phyloP scores from a whole-genome alignment of 2,888 invertebrate species.

The Ophion costatus region DNA sequence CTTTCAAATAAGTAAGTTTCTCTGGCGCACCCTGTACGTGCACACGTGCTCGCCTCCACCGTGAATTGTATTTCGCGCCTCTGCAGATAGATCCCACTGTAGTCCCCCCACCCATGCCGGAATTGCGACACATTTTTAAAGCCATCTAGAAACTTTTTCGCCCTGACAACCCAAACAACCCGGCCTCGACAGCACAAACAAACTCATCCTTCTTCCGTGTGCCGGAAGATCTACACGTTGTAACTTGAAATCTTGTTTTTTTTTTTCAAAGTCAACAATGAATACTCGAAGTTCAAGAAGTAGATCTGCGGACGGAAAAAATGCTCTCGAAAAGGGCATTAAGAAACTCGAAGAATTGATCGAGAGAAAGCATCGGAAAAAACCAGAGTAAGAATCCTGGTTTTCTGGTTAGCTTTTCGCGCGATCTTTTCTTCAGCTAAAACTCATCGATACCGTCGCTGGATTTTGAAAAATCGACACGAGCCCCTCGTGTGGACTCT shows the following conservation, averaged over 20 bases:
- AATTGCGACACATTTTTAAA: conserved; percentile 32
- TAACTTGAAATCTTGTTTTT: background rate
- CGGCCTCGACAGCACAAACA: background rate
- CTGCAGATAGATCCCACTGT: conserved; percentile 36
- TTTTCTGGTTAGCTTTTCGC: background rate
- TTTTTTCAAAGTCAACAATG: background rate
- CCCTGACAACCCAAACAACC: background rate
- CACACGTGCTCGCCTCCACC: background rate
- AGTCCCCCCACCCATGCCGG: conserved; percentile 18
- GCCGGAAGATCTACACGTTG: conserved; percentile 40
- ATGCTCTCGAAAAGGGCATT: conserved; percentile 31
- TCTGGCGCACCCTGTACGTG: no score
- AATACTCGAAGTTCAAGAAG: conserved; percentile 4
- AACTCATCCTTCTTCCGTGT: conserved; percentile 42
- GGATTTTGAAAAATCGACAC: background rate
- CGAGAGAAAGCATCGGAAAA: no score
- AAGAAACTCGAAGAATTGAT: no score
- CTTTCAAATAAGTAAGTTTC: no score
- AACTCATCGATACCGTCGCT: conserved; percentile 1
- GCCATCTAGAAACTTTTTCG: conserved; percentile 16
- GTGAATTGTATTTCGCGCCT: conserved; percentile 44
- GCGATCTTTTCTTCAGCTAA: conserved; percentile 7
- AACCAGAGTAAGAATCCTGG: no score
- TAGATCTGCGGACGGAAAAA: conserved; percentile 10
- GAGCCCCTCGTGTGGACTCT: conserved; percentile 37